Evolutionary conservation across 1,140 invertebrate species (phyloP).

Genomic region (Leptopilina boulardi): DNA sequence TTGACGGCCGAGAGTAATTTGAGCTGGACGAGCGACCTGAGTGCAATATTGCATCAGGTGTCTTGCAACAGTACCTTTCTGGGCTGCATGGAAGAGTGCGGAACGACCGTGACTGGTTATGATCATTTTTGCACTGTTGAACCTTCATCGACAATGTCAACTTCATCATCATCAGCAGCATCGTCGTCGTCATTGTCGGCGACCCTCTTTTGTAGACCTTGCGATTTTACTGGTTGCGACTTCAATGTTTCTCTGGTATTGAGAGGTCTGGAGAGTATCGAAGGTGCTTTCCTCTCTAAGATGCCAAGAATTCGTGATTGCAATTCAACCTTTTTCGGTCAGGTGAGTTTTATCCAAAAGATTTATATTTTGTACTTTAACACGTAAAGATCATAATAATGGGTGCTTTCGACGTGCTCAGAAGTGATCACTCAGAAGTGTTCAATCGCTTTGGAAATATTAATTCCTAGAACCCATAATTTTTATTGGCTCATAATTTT

Average conservation of each 20-base stretch:
- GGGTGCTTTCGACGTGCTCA: too few species aligned
- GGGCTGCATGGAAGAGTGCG: conserved; percentile 48
- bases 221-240: conserved; percentile 57
- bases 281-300: conserved; percentile 62
- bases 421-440: too few species aligned
- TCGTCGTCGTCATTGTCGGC: conserved; percentile 41
- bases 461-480: too few species aligned
- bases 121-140: conserved; percentile 59
- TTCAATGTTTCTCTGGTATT: conserved; percentile 61
- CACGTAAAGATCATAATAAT: too few species aligned
- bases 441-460: too few species aligned
- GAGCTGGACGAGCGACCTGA: conserved; percentile 58
- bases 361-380: too few species aligned
- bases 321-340: conserved; percentile 51
- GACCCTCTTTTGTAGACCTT: conserved; percentile 57
- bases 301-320: conserved; percentile 57
- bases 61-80: conserved; percentile 57
- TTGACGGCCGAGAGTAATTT: conserved; percentile 46
- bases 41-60: conserved; percentile 58
- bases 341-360: conserved; percentile 41
- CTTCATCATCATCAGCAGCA: too few species aligned
- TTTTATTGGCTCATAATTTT: too few species aligned
- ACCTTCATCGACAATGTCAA: conserved; percentile 34
- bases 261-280: conserved; percentile 59
- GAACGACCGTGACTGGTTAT: conserved; percentile 29